Evolutionary conservation across 2,888 invertebrate genomes (phyloP), one percentile per base, ranked within the genome.

Genomic region (Synanthedon vespiformis): DNA sequence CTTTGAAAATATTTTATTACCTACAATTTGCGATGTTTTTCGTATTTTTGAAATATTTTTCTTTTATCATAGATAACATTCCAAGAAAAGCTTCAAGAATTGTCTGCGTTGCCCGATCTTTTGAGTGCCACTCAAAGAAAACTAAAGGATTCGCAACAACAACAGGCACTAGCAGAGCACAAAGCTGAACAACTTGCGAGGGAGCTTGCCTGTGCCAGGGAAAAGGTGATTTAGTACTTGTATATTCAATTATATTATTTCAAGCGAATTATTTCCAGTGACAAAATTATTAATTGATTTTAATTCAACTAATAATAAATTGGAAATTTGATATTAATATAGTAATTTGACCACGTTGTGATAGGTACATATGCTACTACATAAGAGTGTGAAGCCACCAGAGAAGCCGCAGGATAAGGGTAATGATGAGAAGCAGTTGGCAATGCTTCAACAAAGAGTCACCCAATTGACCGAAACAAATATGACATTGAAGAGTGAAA

Each of bases 1-100:
- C 22, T 22, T 22, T 22, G 22, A 22, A 22, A 22, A 16, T 50
- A 12, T 27, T 22, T 27, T 50, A 22, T 22, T 22, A 5, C 11
- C 34, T 49, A 14, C 4, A 16, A 10, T 49, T 14, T 13, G 49
- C 16, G 13, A 40, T 51, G 5, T 40, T 41, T 10, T 51, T 51
- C 22, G 4, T 22, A 22, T 22, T 22, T 22, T 22, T 22, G 5
- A 22, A 22, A n/a, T 44, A 44, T 8, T 44, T 44, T 44, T 14
- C 14, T 2, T 12, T 14, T 44, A 11, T 34, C 12, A 10, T 57
- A 86, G 86, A 54, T 85, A 12, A 85, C 92, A 70, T 93, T 93
- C 77, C 92, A 92, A 85, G 92, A 92, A 64, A 92, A 92, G 70
- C 74, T 93, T 18, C 90, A 91, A 54, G 92, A 93, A 71, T 72